A percentile compares a stretch with the other conserved stretches of the same genome.
Conservation (phyloP, 2,888 invertebrate species). For the Opisthograptis luteolata region DNA sequence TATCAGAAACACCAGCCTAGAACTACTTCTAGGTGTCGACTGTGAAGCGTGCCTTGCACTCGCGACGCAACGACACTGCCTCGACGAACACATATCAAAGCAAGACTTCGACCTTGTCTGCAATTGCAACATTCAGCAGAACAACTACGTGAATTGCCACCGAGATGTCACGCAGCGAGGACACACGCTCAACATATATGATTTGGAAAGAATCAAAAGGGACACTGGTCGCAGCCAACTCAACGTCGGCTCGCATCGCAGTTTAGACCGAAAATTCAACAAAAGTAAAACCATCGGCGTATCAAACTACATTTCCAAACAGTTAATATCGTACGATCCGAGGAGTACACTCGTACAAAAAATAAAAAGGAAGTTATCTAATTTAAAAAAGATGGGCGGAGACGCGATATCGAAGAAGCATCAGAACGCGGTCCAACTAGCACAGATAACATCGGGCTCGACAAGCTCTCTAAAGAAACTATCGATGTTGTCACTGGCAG, state of each 20-base stretch:
- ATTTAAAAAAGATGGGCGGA: constrained; percentile 78
- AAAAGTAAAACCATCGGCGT: constrained; percentile 78
- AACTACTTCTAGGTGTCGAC: constrained; percentile 78
- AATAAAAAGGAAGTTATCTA: constrained; percentile 79
- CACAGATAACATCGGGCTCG: constrained; percentile 77
- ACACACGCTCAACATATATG: constrained; percentile 75
- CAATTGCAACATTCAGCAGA: constrained; percentile 77
- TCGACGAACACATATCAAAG: constrained; percentile 70
- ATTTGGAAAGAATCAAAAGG: constrained; percentile 74
- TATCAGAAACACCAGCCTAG: constrained; percentile 78
- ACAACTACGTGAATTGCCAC: constrained; percentile 71
- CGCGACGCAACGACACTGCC: constrained; percentile 70
- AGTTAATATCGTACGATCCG: constrained; percentile 78
- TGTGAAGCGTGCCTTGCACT: constrained; percentile 80
- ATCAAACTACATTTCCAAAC: constrained; percentile 79
- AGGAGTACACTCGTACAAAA: constrained; percentile 78
- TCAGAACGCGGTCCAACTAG: constrained; percentile 77
- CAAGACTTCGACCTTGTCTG: constrained; percentile 77
- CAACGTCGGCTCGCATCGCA: constrained; percentile 70
- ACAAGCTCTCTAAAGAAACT: constrained; percentile 75
- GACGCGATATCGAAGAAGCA: constrained; percentile 77
- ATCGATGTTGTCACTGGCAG: constrained; percentile 76
- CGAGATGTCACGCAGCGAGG: constrained; percentile 67
- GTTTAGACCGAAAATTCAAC: constrained; percentile 76
- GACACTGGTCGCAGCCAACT: constrained; percentile 67